These are phyloP conservation scores for Noctilio leporinus DNA, from an alignment of 2,113 vertebrate species.

Conservation along the genomic window DNA sequence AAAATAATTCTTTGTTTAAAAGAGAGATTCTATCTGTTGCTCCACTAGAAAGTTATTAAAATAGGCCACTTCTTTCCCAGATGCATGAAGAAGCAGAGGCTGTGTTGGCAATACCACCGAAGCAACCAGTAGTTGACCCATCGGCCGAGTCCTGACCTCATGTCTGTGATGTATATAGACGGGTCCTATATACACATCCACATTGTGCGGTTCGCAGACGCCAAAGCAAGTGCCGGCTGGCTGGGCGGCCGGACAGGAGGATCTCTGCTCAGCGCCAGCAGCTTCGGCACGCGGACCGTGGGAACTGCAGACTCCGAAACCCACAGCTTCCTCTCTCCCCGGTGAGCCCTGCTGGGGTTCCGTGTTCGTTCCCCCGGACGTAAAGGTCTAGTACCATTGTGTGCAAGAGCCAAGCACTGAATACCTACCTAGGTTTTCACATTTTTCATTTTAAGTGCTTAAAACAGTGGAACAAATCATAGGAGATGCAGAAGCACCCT, in stretches of 20 bases:
- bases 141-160: constrained; percentile 88
- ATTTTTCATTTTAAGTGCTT: constrained; percentile 63
- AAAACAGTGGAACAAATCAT: constrained; percentile 49
- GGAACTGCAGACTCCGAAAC: constrained; percentile 70
- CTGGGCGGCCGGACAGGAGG: constrained; percentile 71
- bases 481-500: constrained; percentile 55
- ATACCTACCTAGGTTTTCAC: constrained; percentile 69
- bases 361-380: constrained; percentile 66
- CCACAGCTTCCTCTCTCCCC: constrained; percentile 61
- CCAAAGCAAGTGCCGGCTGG: constrained; percentile 57
- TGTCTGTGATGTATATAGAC: constrained; percentile 19
- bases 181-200: constrained; percentile 10
- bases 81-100: constrained; percentile 98
- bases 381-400: constrained; percentile 75
- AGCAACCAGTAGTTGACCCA: constrained; percentile 80
- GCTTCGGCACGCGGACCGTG: constrained; percentile 74
- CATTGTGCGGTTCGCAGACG: constrained; percentile 63
- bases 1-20: constrained; percentile 2
- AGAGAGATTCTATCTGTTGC: background rate
- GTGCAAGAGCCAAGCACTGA: constrained; percentile 80
- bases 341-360: constrained; percentile 55
- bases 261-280: constrained; percentile 64
- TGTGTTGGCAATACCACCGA: constrained; percentile 85
- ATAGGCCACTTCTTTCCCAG: constrained; percentile 70
- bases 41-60: background rate